Percentiles rank a stretch among this genome's conserved stretches.
Conservation (phyloP, 2,797 vertebrate genomes). For the Threskiornis aethiopicus region DNA sequence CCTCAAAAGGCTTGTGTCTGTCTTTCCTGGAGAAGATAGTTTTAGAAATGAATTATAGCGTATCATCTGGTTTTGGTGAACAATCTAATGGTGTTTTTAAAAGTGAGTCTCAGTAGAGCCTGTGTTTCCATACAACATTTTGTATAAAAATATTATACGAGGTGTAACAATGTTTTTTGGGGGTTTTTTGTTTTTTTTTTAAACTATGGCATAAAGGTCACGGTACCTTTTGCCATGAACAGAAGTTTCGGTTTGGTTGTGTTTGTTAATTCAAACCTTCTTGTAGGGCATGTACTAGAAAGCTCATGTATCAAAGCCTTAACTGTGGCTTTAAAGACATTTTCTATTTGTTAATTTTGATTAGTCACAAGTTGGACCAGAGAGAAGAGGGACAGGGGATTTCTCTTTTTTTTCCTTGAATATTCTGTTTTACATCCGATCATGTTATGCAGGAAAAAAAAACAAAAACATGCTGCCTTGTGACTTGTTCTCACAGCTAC, state of each 20-base stretch:
- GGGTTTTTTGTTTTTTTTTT: not conserved
- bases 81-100: constrained; percentile 44
- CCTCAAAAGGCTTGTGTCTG: not conserved
- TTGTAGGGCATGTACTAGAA: not conserved
- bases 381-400: not conserved
- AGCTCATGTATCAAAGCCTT: not conserved
- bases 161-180: not conserved
- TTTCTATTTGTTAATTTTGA: not conserved
- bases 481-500: not conserved
- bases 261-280: not conserved
- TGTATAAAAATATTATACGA: not conserved
- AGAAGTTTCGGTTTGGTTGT: not conserved
- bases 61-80: constrained; percentile 4
- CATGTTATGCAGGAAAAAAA: not conserved
- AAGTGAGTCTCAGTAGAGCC: not conserved
- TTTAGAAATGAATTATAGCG: constrained; percentile 10
- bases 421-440: not conserved
- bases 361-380: not conserved
- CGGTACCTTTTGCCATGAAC: not conserved
- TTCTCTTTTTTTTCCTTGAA: not conserved
- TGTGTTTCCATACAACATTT: not conserved
- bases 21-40: not conserved
- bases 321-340: not conserved
- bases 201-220: not conserved
- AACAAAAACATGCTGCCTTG: not conserved